These are phyloP conservation scores for Bactericera cockerelli DNA, from an alignment of 1,140 invertebrate species.

Conservation along the genomic window DNA sequence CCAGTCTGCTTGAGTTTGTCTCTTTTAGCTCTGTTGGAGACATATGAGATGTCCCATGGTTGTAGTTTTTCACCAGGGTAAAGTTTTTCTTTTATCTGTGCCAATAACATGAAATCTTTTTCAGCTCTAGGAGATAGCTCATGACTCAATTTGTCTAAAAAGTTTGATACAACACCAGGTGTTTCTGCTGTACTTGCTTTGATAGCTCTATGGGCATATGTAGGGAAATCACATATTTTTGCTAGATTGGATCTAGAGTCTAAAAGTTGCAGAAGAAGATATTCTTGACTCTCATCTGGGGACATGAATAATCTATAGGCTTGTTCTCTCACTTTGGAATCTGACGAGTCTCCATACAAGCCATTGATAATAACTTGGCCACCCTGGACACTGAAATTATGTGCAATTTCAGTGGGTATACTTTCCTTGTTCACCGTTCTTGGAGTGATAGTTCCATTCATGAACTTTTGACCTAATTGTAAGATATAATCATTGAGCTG, in stretches of 20 bases:
- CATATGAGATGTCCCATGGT: constrained; percentile 73
- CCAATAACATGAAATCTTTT: constrained; percentile 56
- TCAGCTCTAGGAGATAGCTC: constrained; percentile 45
- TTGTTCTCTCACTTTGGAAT: constrained; percentile 64
- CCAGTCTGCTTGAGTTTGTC: constrained; percentile 47
- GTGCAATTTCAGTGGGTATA: constrained; percentile 52
- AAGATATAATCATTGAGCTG: constrained; percentile 64
- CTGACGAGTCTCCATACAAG: constrained; percentile 63
- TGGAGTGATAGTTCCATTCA: constrained; percentile 52
- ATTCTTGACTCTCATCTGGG: constrained; percentile 60
- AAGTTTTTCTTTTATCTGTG: constrained; percentile 49
- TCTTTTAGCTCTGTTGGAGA: constrained; percentile 51
- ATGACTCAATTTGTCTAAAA: constrained; percentile 60
- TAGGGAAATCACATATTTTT: constrained; percentile 66
- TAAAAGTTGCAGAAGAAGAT: constrained; percentile 54
- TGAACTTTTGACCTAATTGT: constrained; percentile 72
- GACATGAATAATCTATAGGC: constrained; percentile 76
- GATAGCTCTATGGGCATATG: constrained; percentile 76
- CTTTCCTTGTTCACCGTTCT: constrained; percentile 41
- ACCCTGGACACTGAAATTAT: constrained; percentile 58
- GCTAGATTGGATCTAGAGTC: constrained; percentile 59
- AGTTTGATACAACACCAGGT: constrained; percentile 58
- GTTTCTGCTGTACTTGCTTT: constrained; percentile 72
- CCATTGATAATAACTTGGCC: constrained; percentile 57
- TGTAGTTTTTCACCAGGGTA: constrained; percentile 26